These are phyloP conservation scores for Drosophila vallismaia DNA, from an alignment of 2,888 invertebrate species.

Conservation along the genomic window DNA sequence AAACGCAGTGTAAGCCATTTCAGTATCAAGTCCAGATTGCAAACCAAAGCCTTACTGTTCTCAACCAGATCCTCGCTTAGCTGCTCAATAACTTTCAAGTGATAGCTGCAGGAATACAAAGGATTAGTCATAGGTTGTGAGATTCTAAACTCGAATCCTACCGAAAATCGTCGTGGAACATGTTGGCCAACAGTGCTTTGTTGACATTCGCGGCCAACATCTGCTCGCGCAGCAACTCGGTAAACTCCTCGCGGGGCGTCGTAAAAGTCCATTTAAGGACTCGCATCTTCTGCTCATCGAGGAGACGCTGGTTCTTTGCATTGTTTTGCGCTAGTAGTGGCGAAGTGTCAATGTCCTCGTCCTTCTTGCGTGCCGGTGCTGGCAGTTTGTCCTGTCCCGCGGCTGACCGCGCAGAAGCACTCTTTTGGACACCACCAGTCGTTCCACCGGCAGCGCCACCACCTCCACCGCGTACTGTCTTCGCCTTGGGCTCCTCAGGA, in stretches of 20 bases:
- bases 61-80: conserved; percentile 92
- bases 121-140: not conserved
- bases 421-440: conserved; percentile 42
- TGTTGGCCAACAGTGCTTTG: conserved; percentile 92
- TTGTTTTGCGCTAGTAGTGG: conserved; percentile 92
- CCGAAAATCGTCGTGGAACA: conserved; percentile 97
- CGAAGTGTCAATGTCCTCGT: conserved; percentile 92
- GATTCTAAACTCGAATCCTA: conserved; percentile 70
- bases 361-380: conserved; percentile 88
- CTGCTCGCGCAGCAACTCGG: conserved; percentile 94
- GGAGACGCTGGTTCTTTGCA: conserved; percentile 95
- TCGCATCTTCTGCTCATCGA: conserved; percentile 97
- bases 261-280: conserved; percentile 98
- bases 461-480: conserved; percentile 78
- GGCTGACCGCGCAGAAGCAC: conserved; percentile 50
- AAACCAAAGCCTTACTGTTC: conserved; percentile 91
- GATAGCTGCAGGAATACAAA: conserved; percentile 88
- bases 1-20: conserved; percentile 98
- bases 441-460: conserved; percentile 62
- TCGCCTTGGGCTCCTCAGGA: conserved; percentile 84
- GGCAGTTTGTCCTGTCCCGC: conserved; percentile 53
- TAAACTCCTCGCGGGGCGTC: conserved; percentile 96
- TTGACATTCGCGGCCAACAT: conserved; percentile 95
- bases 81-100: conserved; percentile 96
- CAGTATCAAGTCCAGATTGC: conserved; percentile 96